Conservation (phyloP, 2,797 vertebrate genomes). For the Crypturellus tataupa region DNA sequence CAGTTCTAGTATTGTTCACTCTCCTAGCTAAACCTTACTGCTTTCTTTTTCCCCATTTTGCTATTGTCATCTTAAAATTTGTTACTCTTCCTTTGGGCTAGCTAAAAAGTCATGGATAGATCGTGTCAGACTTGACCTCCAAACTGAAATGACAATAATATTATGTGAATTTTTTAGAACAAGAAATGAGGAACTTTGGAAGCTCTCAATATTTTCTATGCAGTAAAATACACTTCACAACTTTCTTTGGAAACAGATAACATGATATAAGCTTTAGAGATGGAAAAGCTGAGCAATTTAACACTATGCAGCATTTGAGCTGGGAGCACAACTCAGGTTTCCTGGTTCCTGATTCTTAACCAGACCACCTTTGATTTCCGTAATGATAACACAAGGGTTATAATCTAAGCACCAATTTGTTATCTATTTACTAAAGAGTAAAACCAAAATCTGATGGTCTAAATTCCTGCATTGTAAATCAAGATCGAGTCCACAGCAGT, state of each 20-base stretch:
- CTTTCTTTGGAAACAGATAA: background rate
- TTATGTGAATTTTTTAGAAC: background rate
- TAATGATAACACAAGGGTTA: constrained; percentile 1
- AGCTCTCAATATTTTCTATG: background rate
- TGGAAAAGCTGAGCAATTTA: background rate
- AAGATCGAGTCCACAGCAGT: accelerated
- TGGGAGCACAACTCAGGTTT: constrained; percentile 14
- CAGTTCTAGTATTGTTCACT: background rate
- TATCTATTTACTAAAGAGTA: constrained; percentile 6
- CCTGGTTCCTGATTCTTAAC: constrained; percentile 4
- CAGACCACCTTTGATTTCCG: background rate
- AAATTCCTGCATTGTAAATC: constrained; percentile 22
- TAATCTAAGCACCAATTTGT: background rate
- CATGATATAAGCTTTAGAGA: background rate
- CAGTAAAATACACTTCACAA: background rate
- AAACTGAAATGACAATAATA: background rate
- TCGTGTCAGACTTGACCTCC: background rate
- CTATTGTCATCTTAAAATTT: constrained; percentile 16
- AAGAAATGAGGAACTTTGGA: background rate
- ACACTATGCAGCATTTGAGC: background rate
- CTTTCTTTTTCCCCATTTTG: constrained; percentile 20
- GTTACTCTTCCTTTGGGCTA: background rate
- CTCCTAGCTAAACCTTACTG: constrained; percentile 14
- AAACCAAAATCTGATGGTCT: background rate
- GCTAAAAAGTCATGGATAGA: background rate